These are phyloP conservation scores for Rhipidura dahli DNA, from an alignment of 2,113 vertebrate genomes.

Conservation along the genomic window DNA sequence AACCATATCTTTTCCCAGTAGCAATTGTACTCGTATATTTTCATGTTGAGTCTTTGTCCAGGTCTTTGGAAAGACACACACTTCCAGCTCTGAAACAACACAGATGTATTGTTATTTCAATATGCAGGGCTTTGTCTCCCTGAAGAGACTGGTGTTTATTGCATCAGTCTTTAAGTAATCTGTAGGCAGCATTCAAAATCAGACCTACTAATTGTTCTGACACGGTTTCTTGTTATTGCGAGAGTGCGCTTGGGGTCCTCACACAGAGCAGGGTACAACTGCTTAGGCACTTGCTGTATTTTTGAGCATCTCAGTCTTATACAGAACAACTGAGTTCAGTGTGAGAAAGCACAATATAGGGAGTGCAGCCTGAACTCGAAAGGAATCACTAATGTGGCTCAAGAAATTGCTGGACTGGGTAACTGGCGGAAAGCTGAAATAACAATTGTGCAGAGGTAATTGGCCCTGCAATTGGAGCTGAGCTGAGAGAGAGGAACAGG, in stretches of 20 bases:
- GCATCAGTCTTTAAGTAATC: not conserved
- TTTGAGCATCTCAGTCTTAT: not conserved
- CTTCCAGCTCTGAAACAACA: not conserved
- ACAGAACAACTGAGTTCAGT: not conserved
- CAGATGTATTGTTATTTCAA: not conserved
- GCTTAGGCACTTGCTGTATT: not conserved
- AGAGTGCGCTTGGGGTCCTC: not conserved
- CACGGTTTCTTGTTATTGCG: not conserved
- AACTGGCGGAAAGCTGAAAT: not conserved
- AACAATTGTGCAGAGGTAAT: conserved; percentile 25
- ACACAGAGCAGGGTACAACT: not conserved
- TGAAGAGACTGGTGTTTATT: not conserved
- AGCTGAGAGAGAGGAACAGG: not conserved
- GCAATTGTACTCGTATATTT: not conserved
- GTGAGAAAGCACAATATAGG: not conserved
- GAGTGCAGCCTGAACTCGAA: not conserved
- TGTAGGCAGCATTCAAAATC: not conserved
- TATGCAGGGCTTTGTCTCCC: not conserved
- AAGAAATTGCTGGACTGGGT: conserved; percentile 9
- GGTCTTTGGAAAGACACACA: not conserved
- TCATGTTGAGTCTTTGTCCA: not conserved
- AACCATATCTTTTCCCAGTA: not conserved
- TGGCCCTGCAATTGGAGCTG: conserved; percentile 3
- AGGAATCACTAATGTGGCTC: conserved; percentile 22
- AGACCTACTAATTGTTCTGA: not conserved